Evolutionary conservation across 2,888 invertebrate genomes (phyloP), one percentile per base, ranked within the genome.

Genomic region (Thecocarcelia acutangulata): DNA sequence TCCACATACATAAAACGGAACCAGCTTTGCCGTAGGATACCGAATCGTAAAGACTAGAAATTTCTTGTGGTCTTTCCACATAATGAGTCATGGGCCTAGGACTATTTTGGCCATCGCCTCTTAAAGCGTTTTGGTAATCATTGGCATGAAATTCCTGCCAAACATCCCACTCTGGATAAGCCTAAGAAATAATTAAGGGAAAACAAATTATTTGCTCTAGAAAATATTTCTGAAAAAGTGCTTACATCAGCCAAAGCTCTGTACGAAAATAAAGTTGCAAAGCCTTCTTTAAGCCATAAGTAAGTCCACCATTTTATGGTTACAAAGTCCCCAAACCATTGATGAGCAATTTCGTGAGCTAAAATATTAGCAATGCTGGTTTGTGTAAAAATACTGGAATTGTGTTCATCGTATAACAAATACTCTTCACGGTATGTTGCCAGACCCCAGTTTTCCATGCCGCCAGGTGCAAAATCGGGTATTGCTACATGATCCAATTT

Each of bases 381-480:
- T 83, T 89, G 86, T 0, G 88, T 88, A 40, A 77, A 85, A 0
- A 85, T 83, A 2, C 90, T 88, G 0, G 90, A 89, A 3, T 83
- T 87, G 3, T 85, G 77, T 0, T 84, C 76, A 69, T 89, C 88
- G 72, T 87, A 90, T 9, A 90, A 73, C 68, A 90, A 11, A 77
- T 88, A 88, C 68, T 88, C 87, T 84, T 91, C 90, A 2, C 90
- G 88, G 66, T 90, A 91, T 2, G 96, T 96, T 37, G 96, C 94
- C 50, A 97, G 90, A 5, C 97, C 97, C 97, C 97, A 97, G 88
- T 97, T 98, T 88, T 98, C 97, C 97, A 97, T 97, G 44, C 97
- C 97, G 19, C 95, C 95, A 82, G 95, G 94, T 28, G 93, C 92
- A 87, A 97, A 97, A 85, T 97, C 95, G 0, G 97, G 96, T 11